Evolutionary conservation across 1,140 invertebrate species (phyloP).

Genomic region (Drosophila persimilis): DNA sequence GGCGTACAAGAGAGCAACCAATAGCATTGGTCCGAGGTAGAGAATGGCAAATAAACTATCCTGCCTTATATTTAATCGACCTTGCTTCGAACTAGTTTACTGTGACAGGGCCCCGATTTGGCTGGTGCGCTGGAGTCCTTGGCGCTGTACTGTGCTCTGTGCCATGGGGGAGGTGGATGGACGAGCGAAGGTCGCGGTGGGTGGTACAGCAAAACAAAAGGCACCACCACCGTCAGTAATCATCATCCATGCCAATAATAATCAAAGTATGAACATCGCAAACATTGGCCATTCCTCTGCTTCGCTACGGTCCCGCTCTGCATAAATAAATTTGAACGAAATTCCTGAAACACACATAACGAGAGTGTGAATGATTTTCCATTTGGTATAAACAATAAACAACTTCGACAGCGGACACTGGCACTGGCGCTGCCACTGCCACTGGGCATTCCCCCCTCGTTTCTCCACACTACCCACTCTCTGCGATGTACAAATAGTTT

Average conservation of each 20-base stretch:
- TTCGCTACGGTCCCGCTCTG: too few species aligned
- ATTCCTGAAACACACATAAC: constrained; percentile 22
- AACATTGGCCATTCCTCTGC: constrained; percentile 4
- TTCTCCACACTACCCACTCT: background rate
- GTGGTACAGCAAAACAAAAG: constrained; percentile 1
- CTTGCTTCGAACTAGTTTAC: constrained; percentile 27
- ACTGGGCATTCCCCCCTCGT: background rate
- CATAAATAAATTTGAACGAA: constrained; percentile 2
- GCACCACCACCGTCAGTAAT: constrained; percentile 3
- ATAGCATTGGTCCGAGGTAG: too few species aligned
- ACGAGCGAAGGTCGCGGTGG: background rate
- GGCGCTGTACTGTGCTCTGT: constrained; percentile 4
- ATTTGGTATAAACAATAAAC: constrained; percentile 46
- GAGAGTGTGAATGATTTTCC: constrained; percentile 25
- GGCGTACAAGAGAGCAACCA: too few species aligned
- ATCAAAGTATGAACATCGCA: constrained; percentile 21
- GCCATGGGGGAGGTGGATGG: constrained; percentile 1
- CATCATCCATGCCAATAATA: constrained; percentile 32
- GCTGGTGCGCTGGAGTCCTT: constrained; percentile 26
- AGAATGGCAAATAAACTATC: too few species aligned
- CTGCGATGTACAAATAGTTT: constrained; percentile 21
- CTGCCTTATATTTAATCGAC: too few species aligned
- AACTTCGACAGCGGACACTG: constrained; percentile 8
- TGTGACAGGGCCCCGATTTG: constrained; percentile 32
- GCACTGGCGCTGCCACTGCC: background rate